Percentiles rank a stretch among this genome's conserved stretches.
Evolutionary conservation across 2,888 invertebrate species (phyloP).

Genomic region (Apamea sordens): DNA sequence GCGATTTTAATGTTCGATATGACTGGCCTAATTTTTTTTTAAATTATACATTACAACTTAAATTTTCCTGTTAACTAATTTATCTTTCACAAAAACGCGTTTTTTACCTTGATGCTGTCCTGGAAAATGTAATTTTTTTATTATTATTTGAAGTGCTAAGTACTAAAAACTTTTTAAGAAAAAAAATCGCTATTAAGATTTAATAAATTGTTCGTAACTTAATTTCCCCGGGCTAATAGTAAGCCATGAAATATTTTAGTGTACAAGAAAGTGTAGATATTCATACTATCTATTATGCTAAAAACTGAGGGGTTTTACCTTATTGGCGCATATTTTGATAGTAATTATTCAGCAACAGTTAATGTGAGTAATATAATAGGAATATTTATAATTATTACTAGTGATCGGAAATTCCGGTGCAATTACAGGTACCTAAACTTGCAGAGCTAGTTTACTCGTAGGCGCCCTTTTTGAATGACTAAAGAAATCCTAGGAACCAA

Average conservation of each 20-base stretch:
- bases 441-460: neutral
- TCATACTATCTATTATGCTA: neutral
- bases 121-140: neutral
- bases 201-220: neutral
- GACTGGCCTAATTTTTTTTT: too few relatives aligned
- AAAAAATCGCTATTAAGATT: neutral
- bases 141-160: neutral
- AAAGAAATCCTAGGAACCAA: neutral
- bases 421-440: neutral
- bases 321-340: neutral
- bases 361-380: conserved; percentile 20
- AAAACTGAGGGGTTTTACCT: neutral
- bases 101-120: neutral
- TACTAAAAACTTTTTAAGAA: neutral
- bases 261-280: neutral
- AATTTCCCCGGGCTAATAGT: conserved; percentile 6
- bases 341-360: conserved; percentile 11
- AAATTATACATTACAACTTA: neutral
- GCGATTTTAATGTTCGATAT: too few relatives aligned
- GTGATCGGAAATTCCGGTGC: neutral
- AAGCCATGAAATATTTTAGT: neutral
- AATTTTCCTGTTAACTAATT: neutral
- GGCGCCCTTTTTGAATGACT: neutral
- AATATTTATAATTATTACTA: conserved; percentile 12
- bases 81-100: neutral